Base-by-base conservation (phyloP, 2,888 invertebrate species). In the Protodeltote pygarga region DNA sequence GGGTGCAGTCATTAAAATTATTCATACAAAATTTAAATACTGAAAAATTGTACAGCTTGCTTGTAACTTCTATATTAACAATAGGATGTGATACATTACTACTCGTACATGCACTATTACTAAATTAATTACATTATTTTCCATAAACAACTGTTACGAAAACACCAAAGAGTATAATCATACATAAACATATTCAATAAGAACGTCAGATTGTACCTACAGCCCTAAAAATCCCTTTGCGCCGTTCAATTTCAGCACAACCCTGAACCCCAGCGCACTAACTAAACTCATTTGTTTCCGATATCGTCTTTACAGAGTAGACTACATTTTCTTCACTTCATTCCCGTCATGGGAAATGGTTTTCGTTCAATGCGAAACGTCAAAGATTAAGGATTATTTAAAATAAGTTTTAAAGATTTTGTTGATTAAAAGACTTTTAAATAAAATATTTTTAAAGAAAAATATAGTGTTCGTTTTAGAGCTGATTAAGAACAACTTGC, bases 221-320 rank as follows among this genome's bases (percentile, higher is more conserved):
- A 59, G 29, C 52, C 52, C 57, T 58, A 28, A 58, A n/a, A 52
- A 58, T 51, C 52, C 52, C 35, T 58, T 46, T 41, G 46, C 38
- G 59, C 10, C 52, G 46, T 62, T 62, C 53, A 58, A 58, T 62
- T 58, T 48, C 31, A 55, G 32, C 42, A n/a, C 59, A 59, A 21
- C 46, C 55, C 50, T 41, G 57, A 29, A 50, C 35, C 46, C 31
- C 45, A 49, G 49, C 44, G 60, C 59, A 60, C 71, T 71, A 75
- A 74, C 75, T 73, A 71, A 78, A 75, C 76, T 77, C 77, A 76
- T 78, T 78, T 78, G 73, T 78, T 77, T 71, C 63, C 71, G 71
- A 77, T 78, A 78, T 72, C 73, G 57, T 19, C 60, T 63, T 71
- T 76, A 75, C 65, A 68, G 65, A 42, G 60, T 49, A 62, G 71